phyloP scores from a whole-genome alignment of 1,140 invertebrate genomes.

The Contarinia nasturtii region DNA sequence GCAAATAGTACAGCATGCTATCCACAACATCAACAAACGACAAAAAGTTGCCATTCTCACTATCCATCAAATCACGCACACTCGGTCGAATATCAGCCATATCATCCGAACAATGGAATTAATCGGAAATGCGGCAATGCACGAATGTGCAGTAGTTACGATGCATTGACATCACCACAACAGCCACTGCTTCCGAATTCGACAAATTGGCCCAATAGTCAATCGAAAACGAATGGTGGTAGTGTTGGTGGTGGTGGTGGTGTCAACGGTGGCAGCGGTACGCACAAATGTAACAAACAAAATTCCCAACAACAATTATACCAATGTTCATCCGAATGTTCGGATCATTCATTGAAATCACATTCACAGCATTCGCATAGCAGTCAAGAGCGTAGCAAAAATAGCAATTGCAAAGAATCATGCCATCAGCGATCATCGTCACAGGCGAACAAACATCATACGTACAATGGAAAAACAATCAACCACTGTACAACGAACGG shows the following conservation, averaged over 20 bases:
- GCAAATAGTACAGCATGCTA: neutral
- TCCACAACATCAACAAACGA: conserved; percentile 6
- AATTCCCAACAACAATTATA: conserved; percentile 16
- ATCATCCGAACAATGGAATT: conserved; percentile 6
- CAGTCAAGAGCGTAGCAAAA: conserved; percentile 11
- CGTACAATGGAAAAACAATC: too few species aligned
- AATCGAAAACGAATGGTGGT: too few species aligned
- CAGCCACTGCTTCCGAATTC: conserved; percentile 12
- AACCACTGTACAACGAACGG: neutral
- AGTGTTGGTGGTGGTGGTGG: conserved; percentile 11
- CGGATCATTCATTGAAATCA: conserved; percentile 16
- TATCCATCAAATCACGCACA: conserved; percentile 18
- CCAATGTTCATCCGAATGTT: conserved; percentile 23
- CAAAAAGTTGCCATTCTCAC: conserved; percentile 16
- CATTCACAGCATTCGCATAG: conserved; percentile 16
- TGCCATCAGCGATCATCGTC: neutral
- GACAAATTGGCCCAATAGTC: conserved; percentile 11
- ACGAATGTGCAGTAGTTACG: conserved; percentile 20
- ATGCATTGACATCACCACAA: conserved; percentile 19
- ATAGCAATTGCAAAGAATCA: neutral
- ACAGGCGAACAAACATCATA: neutral
- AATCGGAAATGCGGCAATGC: conserved; percentile 16
- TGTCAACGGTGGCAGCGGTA: conserved; percentile 14
- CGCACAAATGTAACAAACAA: conserved; percentile 7
- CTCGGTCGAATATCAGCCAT: conserved; percentile 18